These are phyloP conservation scores for Falco columbarius DNA, from an alignment of 2,797 vertebrate species.

Conservation along the genomic window DNA sequence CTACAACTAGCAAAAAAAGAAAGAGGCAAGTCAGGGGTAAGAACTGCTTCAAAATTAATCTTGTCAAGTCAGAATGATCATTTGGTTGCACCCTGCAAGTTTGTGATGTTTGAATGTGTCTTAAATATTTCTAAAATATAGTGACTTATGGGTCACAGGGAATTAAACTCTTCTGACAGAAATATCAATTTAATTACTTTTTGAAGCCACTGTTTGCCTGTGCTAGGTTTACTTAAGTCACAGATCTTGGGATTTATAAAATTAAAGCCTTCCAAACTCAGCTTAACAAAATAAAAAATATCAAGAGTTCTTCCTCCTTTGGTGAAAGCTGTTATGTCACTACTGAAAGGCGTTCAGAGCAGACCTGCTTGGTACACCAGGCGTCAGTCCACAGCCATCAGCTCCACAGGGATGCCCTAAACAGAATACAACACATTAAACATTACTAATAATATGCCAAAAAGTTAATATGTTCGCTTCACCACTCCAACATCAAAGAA, in stretches of 20 bases:
- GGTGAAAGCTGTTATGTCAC: neutral
- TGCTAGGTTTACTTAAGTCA: neutral
- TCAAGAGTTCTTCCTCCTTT: neutral
- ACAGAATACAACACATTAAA: neutral
- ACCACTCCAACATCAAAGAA: slow-evolving; percentile 17
- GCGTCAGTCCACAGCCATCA: neutral
- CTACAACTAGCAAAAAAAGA: slow-evolving; percentile 36
- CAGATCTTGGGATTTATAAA: neutral
- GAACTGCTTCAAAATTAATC: slow-evolving; percentile 48
- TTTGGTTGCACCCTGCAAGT: slow-evolving; percentile 40
- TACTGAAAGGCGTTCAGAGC: neutral
- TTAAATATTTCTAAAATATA: slow-evolving; percentile 33
- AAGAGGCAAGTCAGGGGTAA: neutral
- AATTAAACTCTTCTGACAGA: neutral
- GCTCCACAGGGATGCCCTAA: neutral
- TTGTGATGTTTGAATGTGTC: slow-evolving; percentile 35
- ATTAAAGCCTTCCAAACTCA: neutral
- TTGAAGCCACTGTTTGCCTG: slow-evolving; percentile 16
- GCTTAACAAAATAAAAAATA: neutral
- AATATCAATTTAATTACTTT: slow-evolving; percentile 4
- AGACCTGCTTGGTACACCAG: neutral
- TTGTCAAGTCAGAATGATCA: slow-evolving; percentile 50
- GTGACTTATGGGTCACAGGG: neutral
- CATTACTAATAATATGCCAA: neutral
- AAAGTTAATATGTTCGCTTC: neutral